Evolutionary conservation across 2,888 invertebrate species (phyloP), one percentile per base, ranked within the genome.

Genomic region (Nymphalis urticae): DNA sequence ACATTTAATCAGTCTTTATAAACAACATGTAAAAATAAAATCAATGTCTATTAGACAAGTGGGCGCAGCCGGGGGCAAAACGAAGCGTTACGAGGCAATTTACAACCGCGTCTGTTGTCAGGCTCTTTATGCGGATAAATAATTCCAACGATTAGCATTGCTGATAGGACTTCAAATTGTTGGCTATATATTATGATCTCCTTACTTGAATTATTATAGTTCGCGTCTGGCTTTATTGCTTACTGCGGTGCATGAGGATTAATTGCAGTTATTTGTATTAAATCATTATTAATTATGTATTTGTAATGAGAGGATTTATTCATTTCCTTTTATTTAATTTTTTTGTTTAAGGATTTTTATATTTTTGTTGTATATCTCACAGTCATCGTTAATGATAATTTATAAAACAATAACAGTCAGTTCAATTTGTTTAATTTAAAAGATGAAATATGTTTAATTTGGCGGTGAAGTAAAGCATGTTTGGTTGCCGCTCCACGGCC

Each of bases 111-210:
- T 48, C 62, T 48, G 69, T 69, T 62, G 64, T 72, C 67, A 68
- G 61, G 69, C 61, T 65, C 60, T 72, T 65, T 70, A 70, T 65
- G 70, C 27, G 65, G 65, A 51, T 72, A 68, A 72, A 72, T 72
- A 72, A 72, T 70, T 63, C 67, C 32, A 62, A 50, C 66, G 71
- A 72, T 70, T 67, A 72, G 69, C 65, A 72, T 70, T 66, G 70
- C 72, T 63, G 72, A 72, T 70, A 68, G 67, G 48, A 62, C 48
- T 36, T 54, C 36, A 54, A 51, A 71, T 71, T 69, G 66, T 21
- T 62, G 36, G 51, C 73, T 54, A 68, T 71, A 64, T 67, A 67
- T 71, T 71, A 68, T 64, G 65, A 71, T 71, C 50, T 64, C 16
- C 62, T 66, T 69, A 62, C 58, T 56, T 68, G 61, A 72, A 19